Base-by-base conservation (phyloP, 2,888 invertebrate species). In the Tetheella fluctuosa region DNA sequence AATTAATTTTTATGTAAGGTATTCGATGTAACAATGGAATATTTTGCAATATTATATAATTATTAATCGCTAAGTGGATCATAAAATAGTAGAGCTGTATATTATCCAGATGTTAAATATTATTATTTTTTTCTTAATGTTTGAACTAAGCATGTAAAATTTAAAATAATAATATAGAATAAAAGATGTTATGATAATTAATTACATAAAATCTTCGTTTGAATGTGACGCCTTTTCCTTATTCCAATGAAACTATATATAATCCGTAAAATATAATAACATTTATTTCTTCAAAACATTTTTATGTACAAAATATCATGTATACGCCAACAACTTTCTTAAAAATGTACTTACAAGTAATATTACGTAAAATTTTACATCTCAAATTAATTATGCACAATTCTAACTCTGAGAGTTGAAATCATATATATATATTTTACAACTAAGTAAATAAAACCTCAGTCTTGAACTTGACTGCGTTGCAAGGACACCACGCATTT, bases 131-230 rank as follows among this genome's bases (percentile, higher is more conserved):
- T 89, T 91, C 91, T 88, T 90, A 90, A 91, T 92, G 91, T 92
- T 92, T 91, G 85, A 91, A 88, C 88, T 91, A 92, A 93, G 92
- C 91, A 92, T 92, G 92, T 92, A 92, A 92, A 93, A 93, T 92
- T 92, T 88, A 90, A 91, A 91, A 91, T 91, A 91, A 90, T 90
- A 93, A 92, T 93, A 93, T 92, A 92, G 91, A 92, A 92, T 92
- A 92, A 92, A 92, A 92, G 91, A 91, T 93, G 93, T 91, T 93
- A 93, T 88, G 85, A 93, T 92, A 92, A 93, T 91, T 92, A 93
- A 93, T 92, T 91, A 92, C 88, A 91, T 88, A 90, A 87, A 63
- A 88, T 84, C 90, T 91, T 74, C 85, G 90, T 91, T 91, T 85
- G 23, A 86, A 86, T 90, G 68, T 65, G 63, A 61, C 58, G 80